These are phyloP conservation scores for Gallinago jamesoni DNA, from an alignment of 2,113 vertebrate genomes.

Conservation along the genomic window DNA sequence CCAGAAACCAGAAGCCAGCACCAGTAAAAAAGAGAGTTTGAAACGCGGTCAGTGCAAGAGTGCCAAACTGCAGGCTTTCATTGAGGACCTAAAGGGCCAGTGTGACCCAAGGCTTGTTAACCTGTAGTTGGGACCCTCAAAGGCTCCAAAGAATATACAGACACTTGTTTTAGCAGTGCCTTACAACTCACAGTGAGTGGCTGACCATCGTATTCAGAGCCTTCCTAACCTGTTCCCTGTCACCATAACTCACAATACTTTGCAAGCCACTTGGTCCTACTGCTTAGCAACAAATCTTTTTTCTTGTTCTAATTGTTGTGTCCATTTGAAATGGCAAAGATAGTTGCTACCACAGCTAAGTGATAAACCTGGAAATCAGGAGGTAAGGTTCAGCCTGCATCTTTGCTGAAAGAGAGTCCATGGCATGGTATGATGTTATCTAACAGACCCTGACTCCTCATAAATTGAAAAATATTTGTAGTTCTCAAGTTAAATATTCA, in stretches of 20 bases:
- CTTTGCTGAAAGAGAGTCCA: neutral
- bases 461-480: neutral
- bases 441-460: neutral
- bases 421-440: no score
- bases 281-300: neutral
- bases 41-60: neutral
- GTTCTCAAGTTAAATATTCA: neutral
- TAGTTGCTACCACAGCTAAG: neutral
- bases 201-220: neutral
- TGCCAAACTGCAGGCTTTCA: neutral
- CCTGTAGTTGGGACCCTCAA: neutral
- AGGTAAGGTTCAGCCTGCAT: neutral
- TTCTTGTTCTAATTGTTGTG: neutral
- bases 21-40: neutral
- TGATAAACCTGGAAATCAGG: neutral
- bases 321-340: neutral
- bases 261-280: neutral
- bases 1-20: neutral
- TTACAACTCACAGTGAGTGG: neutral
- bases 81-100: neutral
- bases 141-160: neutral
- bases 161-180: neutral
- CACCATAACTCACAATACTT: neutral
- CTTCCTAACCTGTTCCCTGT: neutral
- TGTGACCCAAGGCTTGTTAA: neutral